phyloP scores from a whole-genome alignment of 2,888 invertebrate genomes.

The Chymomyza fuscimana region DNA sequence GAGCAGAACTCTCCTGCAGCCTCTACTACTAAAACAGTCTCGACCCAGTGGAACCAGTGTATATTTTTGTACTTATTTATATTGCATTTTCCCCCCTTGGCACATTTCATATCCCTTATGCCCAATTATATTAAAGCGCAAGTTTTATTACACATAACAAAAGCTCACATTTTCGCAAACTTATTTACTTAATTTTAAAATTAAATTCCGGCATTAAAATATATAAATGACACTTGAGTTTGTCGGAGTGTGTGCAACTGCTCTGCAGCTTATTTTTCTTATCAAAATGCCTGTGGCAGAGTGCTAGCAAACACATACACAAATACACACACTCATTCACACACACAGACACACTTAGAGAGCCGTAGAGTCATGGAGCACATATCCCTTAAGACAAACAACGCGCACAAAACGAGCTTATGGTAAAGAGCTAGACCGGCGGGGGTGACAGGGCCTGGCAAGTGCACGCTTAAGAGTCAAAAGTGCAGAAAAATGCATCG shows the following conservation, averaged over 20 bases:
- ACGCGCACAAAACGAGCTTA: conserved; percentile 61
- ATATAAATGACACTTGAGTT: conserved; percentile 71
- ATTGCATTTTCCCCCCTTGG: neutral
- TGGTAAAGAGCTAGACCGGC: conserved; percentile 20
- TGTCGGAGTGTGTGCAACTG: neutral
- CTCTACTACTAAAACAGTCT: neutral
- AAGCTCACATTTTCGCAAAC: conserved; percentile 27
- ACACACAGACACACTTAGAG: conserved; percentile 7
- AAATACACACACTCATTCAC: conserved; percentile 17
- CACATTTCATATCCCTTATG: neutral
- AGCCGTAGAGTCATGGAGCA: conserved; percentile 33
- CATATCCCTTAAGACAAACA: conserved; percentile 72
- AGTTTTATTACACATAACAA: neutral
- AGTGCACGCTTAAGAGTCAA: conserved; percentile 72
- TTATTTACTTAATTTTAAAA: conserved; percentile 70
- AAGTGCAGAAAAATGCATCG: conserved; percentile 72
- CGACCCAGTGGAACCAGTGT: neutral
- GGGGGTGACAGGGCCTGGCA: conserved; percentile 35
- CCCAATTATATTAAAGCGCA: neutral
- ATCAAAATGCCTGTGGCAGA: conserved; percentile 70
- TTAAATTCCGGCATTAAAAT: conserved; percentile 71
- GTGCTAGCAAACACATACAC: conserved; percentile 58
- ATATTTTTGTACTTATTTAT: neutral
- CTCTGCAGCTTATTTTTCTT: conserved; percentile 65
- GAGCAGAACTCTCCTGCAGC: neutral